These are phyloP conservation scores for Hypercompe scribonia DNA, from an alignment of 2,888 invertebrate species.

Conservation along the genomic window DNA sequence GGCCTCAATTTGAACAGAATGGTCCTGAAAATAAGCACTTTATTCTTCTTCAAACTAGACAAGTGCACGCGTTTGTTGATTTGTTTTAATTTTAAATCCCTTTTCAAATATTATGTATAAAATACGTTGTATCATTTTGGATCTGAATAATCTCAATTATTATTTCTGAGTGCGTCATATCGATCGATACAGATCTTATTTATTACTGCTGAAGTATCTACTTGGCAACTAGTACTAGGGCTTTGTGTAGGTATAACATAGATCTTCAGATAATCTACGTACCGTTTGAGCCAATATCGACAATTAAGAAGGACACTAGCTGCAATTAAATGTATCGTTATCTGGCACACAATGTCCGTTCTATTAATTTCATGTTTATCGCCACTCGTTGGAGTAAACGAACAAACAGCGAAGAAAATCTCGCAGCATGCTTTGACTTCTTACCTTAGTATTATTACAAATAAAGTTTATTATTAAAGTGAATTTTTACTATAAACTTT, in stretches of 20 bases:
- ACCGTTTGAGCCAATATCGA: conserved; percentile 50
- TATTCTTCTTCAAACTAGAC: neutral
- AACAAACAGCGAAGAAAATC: neutral
- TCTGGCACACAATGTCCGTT: conserved; percentile 60
- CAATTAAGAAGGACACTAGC: conserved; percentile 56
- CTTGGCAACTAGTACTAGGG: neutral
- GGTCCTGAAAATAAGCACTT: too few relatives aligned
- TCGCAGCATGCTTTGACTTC: neutral
- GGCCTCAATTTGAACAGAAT: too few relatives aligned
- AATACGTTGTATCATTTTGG: neutral
- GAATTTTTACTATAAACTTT: neutral
- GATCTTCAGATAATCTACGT: conserved; percentile 33
- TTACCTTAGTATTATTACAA: neutral
- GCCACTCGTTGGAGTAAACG: conserved; percentile 25
- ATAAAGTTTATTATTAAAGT: neutral
- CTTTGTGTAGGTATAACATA: conserved; percentile 1
- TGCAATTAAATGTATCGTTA: conserved; percentile 57
- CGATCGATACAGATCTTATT: neutral
- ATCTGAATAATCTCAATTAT: neutral
- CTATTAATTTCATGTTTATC: conserved; percentile 49
- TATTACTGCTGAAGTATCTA: neutral
- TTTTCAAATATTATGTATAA: neutral
- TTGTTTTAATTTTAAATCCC: neutral
- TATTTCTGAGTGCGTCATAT: neutral
- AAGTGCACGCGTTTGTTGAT: neutral